These are phyloP conservation scores for Tethea ocularis DNA, from an alignment of 2,888 invertebrate genomes.

Conservation along the genomic window DNA sequence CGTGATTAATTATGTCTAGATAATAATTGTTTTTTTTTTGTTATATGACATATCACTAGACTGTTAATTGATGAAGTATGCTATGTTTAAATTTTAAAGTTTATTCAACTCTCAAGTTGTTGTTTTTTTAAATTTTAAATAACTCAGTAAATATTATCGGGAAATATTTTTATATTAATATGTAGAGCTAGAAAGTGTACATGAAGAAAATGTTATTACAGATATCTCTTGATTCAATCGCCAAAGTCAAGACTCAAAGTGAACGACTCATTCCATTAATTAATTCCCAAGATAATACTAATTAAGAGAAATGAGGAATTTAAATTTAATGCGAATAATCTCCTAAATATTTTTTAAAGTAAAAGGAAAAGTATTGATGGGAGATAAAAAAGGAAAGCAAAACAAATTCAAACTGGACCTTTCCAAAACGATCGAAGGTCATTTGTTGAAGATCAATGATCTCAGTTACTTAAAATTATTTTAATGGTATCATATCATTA, in stretches of 20 bases:
- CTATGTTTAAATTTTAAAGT: conserved; percentile 18
- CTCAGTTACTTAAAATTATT: conserved; percentile 19
- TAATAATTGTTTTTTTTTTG: conserved; percentile 23
- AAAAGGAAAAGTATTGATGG: conserved; percentile 45
- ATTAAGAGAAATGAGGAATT: not conserved
- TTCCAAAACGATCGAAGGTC: conserved; percentile 44
- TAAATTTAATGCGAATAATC: not conserved
- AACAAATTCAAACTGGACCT: conserved; percentile 27
- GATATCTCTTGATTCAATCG: not conserved
- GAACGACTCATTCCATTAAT: not conserved
- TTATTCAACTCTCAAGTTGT: conserved; percentile 24
- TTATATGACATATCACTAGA: conserved; percentile 21
- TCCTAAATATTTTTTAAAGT: conserved; percentile 20
- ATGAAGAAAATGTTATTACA: too few species aligned
- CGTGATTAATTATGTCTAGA: conserved; percentile 43
- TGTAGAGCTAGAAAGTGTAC: too few species aligned
- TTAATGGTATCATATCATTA: not conserved
- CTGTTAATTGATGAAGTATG: conserved; percentile 17
- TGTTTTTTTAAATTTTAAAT: not conserved
- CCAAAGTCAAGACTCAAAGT: not conserved
- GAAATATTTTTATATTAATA: conserved; percentile 4
- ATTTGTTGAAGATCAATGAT: conserved; percentile 45
- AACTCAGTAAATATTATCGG: conserved; percentile 10
- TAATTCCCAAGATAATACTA: not conserved
- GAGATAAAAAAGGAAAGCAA: conserved; percentile 35